phyloP scores from a whole-genome alignment of 2,797 vertebrate species.

The Sarcoramphus papa region DNA sequence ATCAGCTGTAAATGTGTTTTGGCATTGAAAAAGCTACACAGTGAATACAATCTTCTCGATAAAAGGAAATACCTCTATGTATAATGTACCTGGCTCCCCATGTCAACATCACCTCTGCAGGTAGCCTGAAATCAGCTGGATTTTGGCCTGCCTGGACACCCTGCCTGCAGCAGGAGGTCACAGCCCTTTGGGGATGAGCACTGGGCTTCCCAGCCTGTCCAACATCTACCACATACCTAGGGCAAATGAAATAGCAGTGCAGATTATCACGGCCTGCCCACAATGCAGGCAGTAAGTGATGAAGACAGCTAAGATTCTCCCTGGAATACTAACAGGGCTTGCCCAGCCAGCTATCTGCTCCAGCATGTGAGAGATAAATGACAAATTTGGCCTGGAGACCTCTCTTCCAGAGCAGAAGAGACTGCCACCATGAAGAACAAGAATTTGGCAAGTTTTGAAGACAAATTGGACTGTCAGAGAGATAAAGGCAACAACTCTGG shows the following conservation, averaged over 20 bases:
- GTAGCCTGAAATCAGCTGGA: neutral
- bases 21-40: neutral
- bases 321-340: neutral
- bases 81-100: neutral
- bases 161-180: neutral
- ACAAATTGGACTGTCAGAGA: neutral
- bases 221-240: neutral
- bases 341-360: neutral
- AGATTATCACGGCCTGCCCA: neutral
- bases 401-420: neutral
- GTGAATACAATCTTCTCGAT: neutral
- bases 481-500: neutral
- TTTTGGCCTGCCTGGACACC: neutral
- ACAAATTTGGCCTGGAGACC: neutral
- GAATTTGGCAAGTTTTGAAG: neutral
- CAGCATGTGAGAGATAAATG: rapidly evolving
- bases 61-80: neutral
- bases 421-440: neutral
- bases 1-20: neutral
- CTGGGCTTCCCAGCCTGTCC: neutral
- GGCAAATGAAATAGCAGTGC: neutral
- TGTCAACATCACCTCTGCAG: rapidly evolving
- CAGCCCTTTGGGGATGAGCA: neutral
- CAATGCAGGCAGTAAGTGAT: neutral
- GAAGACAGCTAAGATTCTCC: neutral